phyloP scores from a whole-genome alignment of 2,888 invertebrate species.

The Rotaria sp. region DNA sequence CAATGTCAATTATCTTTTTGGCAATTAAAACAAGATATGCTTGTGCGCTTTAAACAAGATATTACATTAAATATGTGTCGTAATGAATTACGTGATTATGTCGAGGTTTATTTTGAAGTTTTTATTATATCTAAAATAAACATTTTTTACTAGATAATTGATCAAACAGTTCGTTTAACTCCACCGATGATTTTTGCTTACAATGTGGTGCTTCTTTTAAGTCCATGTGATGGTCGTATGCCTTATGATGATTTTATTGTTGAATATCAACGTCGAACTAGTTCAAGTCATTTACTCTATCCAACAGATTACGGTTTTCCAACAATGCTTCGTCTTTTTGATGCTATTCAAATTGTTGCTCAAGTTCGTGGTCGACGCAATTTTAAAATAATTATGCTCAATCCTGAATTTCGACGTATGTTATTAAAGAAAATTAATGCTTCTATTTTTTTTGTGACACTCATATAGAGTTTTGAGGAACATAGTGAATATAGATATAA shows the following conservation, averaged over 20 bases:
- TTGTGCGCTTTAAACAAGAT: background rate
- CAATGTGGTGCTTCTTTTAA: background rate
- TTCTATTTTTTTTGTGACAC: no score
- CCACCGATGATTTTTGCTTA: conserved; percentile 23
- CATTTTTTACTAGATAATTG: background rate
- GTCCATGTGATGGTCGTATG: background rate
- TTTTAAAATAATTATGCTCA: background rate
- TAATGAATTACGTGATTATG: conserved; percentile 25
- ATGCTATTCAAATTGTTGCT: conserved; percentile 8
- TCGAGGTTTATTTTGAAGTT: background rate
- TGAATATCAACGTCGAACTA: conserved; percentile 25
- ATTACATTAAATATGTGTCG: background rate
- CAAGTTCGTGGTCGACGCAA: conserved; percentile 6
- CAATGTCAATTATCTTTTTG: conserved; percentile 28
- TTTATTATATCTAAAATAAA: background rate
- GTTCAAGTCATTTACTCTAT: background rate
- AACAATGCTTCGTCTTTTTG: background rate
- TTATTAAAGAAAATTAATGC: background rate
- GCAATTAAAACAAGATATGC: conserved; percentile 25
- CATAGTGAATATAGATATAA: no score
- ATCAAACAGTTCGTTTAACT: conserved; percentile 20
- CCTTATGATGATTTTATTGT: conserved; percentile 8
- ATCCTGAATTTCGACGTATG: background rate
- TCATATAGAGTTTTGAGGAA: no score
- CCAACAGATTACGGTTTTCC: conserved; percentile 20